Conservation (phyloP, 2,888 invertebrate genomes). For the Anaspis maculata region DNA sequence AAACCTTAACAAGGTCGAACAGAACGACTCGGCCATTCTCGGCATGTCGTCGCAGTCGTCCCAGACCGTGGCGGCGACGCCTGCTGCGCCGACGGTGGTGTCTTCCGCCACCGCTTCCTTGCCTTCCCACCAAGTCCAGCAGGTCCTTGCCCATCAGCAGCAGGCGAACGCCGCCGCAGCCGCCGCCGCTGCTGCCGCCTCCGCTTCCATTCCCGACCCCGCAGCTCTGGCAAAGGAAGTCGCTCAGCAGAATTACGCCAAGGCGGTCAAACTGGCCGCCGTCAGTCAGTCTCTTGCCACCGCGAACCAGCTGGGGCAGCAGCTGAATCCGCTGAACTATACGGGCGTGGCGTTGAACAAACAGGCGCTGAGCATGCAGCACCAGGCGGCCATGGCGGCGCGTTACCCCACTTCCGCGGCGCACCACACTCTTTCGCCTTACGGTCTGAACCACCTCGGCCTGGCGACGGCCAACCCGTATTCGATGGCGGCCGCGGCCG, state of each 20-base stretch:
- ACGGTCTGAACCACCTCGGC: constrained; percentile 20
- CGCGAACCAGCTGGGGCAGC: constrained; percentile 20
- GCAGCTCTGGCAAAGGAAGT: constrained; percentile 70
- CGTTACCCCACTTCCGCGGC: constrained; percentile 28
- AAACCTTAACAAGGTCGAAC: too few relatives aligned
- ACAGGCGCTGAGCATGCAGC: constrained; percentile 43
- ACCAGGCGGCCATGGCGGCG: constrained; percentile 30
- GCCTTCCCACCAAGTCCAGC: too few relatives aligned
- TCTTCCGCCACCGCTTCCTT: constrained; percentile 25
- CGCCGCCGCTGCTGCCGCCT: constrained; percentile 21
- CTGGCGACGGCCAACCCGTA: constrained; percentile 35
- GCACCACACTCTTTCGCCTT: constrained; percentile 16
- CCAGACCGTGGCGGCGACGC: constrained; percentile 19
- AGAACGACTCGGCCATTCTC: constrained; percentile 24
- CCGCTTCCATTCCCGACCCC: constrained; percentile 46
- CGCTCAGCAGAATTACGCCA: constrained; percentile 75
- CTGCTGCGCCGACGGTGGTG: constrained; percentile 28
- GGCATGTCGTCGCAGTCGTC: constrained; percentile 15
- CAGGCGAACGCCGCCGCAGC: constrained; percentile 24
- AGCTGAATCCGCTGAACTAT: constrained; percentile 56
- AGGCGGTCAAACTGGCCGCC: constrained; percentile 58
- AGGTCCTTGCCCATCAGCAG: too few relatives aligned
- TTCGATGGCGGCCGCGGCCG: constrained; percentile 32
- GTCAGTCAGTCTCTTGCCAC: constrained; percentile 32
- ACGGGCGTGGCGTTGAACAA: constrained; percentile 65